A percentile compares a stretch with the other conserved stretches of the same genome.
phyloP scores from a whole-genome alignment of 2,888 invertebrate species.

The Allolobophora icterica region DNA sequence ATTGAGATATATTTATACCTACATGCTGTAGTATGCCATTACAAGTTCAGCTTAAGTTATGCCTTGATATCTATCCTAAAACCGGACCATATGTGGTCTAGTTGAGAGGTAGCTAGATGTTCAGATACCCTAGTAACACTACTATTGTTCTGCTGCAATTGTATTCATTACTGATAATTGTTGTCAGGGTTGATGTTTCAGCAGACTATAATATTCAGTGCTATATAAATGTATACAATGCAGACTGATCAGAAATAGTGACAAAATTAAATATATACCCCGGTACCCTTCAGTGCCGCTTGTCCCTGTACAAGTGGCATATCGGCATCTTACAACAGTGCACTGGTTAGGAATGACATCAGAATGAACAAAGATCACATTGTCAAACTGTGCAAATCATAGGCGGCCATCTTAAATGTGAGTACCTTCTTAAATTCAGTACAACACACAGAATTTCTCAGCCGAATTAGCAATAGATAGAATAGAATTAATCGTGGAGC shows the following conservation, averaged over 20 bases:
- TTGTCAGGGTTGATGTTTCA: neutral
- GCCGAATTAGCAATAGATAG: neutral
- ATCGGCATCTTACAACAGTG: too few relatives aligned
- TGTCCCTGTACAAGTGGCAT: neutral
- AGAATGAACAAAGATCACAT: neutral
- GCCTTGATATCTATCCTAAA: too few relatives aligned
- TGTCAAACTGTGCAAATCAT: neutral
- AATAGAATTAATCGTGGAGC: neutral
- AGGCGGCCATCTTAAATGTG: neutral
- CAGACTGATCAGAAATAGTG: too few relatives aligned
- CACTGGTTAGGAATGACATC: too few relatives aligned
- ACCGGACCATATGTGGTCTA: too few relatives aligned
- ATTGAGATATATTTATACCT: too few relatives aligned
- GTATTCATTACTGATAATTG: neutral
- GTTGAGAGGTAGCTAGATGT: too few relatives aligned
- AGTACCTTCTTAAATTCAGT: neutral
- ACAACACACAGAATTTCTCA: neutral
- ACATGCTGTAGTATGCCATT: neutral
- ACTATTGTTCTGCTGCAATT: too few relatives aligned
- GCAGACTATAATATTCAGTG: neutral
- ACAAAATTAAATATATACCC: neutral
- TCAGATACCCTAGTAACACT: too few relatives aligned
- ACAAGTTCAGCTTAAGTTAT: too few relatives aligned
- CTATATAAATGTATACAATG: neutral
- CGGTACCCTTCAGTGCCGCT: too few relatives aligned